phyloP scores from a whole-genome alignment of 2,113 vertebrate genomes.

The Glaucomys volans region DNA sequence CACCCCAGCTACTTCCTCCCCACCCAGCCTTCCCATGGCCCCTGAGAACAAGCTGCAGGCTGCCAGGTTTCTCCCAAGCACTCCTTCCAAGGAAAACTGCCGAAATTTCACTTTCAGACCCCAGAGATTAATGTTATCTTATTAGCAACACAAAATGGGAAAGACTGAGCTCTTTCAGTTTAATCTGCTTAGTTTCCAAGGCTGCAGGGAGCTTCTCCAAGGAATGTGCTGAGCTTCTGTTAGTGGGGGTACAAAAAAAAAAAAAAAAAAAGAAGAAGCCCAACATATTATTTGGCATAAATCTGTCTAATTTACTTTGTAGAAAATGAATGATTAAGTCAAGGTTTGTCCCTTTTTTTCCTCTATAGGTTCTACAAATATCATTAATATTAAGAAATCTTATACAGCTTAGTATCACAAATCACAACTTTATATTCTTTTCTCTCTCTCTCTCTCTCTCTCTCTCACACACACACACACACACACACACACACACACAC shows the following conservation, averaged over 20 bases:
- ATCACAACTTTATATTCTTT: background rate
- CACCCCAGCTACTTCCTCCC: background rate
- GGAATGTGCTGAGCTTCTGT: constrained; percentile 55
- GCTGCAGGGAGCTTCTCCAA: constrained; percentile 58
- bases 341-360: background rate
- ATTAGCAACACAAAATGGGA: constrained; percentile 52
- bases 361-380: constrained; percentile 10
- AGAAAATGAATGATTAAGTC: constrained; percentile 30
- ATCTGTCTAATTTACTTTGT: constrained; percentile 51
- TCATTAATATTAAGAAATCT: constrained; percentile 8
- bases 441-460: too few relatives aligned
- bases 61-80: background rate
- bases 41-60: background rate
- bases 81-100: background rate
- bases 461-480: background rate
- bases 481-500: background rate
- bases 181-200: constrained; percentile 66
- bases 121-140: constrained; percentile 60
- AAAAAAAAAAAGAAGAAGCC: background rate
- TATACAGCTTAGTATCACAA: constrained; percentile 20
- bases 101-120: constrained; percentile 52
- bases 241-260: background rate
- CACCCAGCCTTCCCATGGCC: background rate
- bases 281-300: constrained; percentile 31
- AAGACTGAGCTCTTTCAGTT: constrained; percentile 51